Evolutionary conservation across 2,888 invertebrate species (phyloP).

Genomic region (Phalera bucephala): DNA sequence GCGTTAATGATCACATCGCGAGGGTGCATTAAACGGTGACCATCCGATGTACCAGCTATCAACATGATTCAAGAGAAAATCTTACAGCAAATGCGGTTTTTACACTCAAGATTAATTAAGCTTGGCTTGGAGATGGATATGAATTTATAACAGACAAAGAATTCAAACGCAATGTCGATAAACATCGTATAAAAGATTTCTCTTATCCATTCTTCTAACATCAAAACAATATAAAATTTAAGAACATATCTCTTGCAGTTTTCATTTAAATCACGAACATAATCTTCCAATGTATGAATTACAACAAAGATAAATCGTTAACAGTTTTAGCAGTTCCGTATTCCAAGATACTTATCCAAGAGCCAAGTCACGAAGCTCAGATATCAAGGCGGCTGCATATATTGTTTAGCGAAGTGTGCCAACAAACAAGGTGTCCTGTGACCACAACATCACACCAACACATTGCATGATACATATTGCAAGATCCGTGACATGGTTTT

Average conservation of each 20-base stretch:
- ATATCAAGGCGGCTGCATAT: background rate
- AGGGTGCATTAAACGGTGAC: slow-evolving; percentile 2
- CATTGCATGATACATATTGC: no score
- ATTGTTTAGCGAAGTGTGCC: background rate
- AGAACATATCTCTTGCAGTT: no score
- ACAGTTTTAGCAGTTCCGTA: background rate
- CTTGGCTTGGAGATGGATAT: background rate
- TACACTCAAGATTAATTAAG: background rate
- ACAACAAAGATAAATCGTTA: background rate
- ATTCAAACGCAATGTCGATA: background rate
- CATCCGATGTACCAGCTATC: background rate
- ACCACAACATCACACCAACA: background rate
- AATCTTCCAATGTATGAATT: no score
- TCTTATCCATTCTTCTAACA: no score
- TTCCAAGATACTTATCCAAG: background rate
- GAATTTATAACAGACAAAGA: background rate
- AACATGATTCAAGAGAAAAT: slow-evolving; percentile 2
- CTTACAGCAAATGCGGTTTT: slow-evolving; percentile 1
- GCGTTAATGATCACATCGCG: background rate
- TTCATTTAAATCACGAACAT: no score
- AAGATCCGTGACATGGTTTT: no score
- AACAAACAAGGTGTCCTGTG: background rate
- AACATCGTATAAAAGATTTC: no score
- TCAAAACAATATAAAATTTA: no score
- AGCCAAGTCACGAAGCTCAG: background rate